Conservation (phyloP, 2,888 invertebrate genomes). For the Amiota communis region DNA sequence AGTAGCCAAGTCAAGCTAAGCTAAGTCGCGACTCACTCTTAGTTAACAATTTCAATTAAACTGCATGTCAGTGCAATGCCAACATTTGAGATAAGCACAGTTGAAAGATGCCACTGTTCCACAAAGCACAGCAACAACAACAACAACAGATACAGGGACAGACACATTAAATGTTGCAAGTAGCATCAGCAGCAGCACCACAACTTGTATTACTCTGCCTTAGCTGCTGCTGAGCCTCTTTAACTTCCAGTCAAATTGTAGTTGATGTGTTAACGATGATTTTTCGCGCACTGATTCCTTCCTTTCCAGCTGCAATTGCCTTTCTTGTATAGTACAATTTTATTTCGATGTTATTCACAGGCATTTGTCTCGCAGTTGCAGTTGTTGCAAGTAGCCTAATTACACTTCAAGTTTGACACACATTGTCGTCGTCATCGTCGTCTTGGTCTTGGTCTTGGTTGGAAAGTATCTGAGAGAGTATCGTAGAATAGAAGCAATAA, state of each 20-base stretch:
- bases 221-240: slow-evolving; percentile 14
- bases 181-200: slow-evolving; percentile 33
- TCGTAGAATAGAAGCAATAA: background rate
- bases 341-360: background rate
- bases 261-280: slow-evolving; percentile 58
- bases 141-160: no score
- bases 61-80: slow-evolving; percentile 51
- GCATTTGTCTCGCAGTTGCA: slow-evolving; percentile 21
- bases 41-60: slow-evolving; percentile 60
- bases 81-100: slow-evolving; percentile 25
- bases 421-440: slow-evolving; percentile 28
- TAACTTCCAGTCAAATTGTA: background rate
- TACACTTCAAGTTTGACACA: slow-evolving; percentile 56
- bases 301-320: slow-evolving; percentile 50
- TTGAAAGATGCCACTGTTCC: slow-evolving; percentile 19
- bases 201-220: background rate
- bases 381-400: slow-evolving; percentile 59
- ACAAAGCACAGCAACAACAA: slow-evolving; percentile 16
- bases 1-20: slow-evolving; percentile 1
- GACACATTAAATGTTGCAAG: slow-evolving; percentile 24
- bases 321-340: slow-evolving; percentile 1
- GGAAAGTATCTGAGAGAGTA: slow-evolving; percentile 59
- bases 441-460: slow-evolving; percentile 38
- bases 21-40: background rate
- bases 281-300: slow-evolving; percentile 50